These are phyloP conservation scores for Xylophagus ater DNA, from an alignment of 2,888 invertebrate genomes.

Conservation along the genomic window DNA sequence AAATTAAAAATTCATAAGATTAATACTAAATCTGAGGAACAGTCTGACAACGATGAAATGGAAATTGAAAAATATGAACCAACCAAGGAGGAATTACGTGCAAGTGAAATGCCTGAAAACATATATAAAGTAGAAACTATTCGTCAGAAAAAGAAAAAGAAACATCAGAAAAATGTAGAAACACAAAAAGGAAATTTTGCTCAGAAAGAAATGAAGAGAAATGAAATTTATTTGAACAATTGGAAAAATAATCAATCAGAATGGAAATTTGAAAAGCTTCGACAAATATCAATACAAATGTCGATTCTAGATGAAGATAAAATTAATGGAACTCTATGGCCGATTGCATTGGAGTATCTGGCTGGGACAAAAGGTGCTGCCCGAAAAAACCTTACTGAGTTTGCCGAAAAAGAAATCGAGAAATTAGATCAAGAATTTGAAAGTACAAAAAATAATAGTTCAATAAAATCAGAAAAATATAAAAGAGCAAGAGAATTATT, in stretches of 20 bases:
- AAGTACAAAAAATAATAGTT: constrained; percentile 21
- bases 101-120: constrained; percentile 34
- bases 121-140: constrained; percentile 45
- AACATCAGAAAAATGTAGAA: constrained; percentile 45
- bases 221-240: constrained; percentile 54
- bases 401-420: constrained; percentile 53
- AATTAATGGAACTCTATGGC: constrained; percentile 52
- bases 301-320: constrained; percentile 51
- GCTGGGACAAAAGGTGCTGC: constrained; percentile 57
- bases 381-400: constrained; percentile 47
- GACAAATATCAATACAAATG: constrained; percentile 64
- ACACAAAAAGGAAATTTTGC: constrained; percentile 44
- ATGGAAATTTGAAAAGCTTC: constrained; percentile 73
- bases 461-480: too few relatives aligned
- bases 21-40: too few relatives aligned
- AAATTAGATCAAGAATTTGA: constrained; percentile 42
- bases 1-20: too few relatives aligned
- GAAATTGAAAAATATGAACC: constrained; percentile 30
- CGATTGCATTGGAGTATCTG: constrained; percentile 57
- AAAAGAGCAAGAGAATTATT: too few relatives aligned
- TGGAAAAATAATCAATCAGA: constrained; percentile 59
- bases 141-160: constrained; percentile 54
- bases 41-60: constrained; percentile 36
- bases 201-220: constrained; percentile 47
- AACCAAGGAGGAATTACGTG: constrained; percentile 29